phyloP scores from a whole-genome alignment of 2,888 invertebrate species.

The Apotomis betuletana region DNA sequence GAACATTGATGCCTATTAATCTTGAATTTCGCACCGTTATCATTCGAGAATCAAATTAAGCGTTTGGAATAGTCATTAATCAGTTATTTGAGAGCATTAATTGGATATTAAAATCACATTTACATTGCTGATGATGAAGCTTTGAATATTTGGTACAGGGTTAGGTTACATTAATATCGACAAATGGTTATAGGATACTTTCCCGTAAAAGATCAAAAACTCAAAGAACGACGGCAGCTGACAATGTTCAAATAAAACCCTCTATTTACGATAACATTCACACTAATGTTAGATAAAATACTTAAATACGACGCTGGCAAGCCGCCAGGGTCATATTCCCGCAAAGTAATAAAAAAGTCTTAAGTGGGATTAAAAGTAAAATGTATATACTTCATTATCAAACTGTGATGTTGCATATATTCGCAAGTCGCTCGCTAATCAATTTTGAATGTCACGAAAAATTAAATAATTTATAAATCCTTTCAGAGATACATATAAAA shows the following conservation, averaged over 20 bases:
- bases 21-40: too few relatives aligned
- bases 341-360: conserved; percentile 3
- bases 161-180: too few relatives aligned
- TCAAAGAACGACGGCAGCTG: conserved; percentile 18
- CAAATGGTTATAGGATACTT: background rate
- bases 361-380: background rate
- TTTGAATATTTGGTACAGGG: too few relatives aligned
- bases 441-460: conserved; percentile 47
- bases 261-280: conserved; percentile 26
- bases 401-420: conserved; percentile 18
- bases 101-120: too few relatives aligned
- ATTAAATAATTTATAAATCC: conserved; percentile 37
- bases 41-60: too few relatives aligned
- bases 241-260: conserved; percentile 20
- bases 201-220: conserved; percentile 7
- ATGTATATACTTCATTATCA: conserved; percentile 7
- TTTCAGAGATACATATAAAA: background rate
- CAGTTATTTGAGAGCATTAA: too few relatives aligned
- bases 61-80: too few relatives aligned
- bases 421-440: conserved; percentile 43
- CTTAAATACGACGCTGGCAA: conserved; percentile 22
- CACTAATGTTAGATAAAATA: conserved; percentile 10
- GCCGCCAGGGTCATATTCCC: conserved; percentile 49
- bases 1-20: too few relatives aligned
- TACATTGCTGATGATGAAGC: too few relatives aligned